Evolutionary conservation across 2,113 vertebrate genomes (phyloP).

Genomic region (Tragelaphus scriptus): DNA sequence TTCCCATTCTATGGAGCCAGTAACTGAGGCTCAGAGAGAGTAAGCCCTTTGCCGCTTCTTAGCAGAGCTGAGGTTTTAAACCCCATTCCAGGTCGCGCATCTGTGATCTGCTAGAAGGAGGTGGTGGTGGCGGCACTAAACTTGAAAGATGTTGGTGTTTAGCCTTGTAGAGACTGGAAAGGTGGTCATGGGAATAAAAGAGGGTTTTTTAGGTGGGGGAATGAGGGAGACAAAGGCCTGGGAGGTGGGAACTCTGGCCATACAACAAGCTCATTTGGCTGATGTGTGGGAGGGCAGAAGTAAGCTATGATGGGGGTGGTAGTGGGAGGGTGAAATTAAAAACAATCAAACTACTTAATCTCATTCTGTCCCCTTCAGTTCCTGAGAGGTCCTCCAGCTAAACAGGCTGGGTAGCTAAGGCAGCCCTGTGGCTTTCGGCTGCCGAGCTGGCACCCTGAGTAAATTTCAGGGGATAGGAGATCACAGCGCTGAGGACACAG

Average conservation of each 20-base stretch:
- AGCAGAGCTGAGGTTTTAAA: background rate
- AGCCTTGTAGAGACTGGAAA: background rate
- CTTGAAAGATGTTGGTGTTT: background rate
- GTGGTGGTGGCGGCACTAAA: background rate
- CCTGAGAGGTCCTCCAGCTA: background rate
- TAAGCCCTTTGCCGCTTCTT: background rate
- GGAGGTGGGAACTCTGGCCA: background rate
- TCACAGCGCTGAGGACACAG: conserved; percentile 69
- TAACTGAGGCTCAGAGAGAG: background rate
- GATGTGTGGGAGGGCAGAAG: background rate
- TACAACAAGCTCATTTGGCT: background rate
- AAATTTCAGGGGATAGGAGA: conserved; percentile 65
- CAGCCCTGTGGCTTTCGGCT: conserved; percentile 69
- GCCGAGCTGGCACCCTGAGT: conserved; percentile 59
- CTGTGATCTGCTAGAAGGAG: background rate
- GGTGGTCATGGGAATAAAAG: background rate
- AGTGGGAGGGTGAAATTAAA: background rate
- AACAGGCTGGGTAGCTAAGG: background rate
- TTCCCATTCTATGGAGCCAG: background rate
- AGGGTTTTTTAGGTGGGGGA: background rate
- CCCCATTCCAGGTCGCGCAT: background rate
- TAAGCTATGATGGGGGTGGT: background rate
- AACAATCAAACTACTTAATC: background rate
- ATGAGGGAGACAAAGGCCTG: background rate
- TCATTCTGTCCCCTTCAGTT: background rate